Percentiles rank a stretch among this genome's conserved stretches.
phyloP scores from a whole-genome alignment of 2,888 invertebrate species.

The Dolichomitus sp. region DNA sequence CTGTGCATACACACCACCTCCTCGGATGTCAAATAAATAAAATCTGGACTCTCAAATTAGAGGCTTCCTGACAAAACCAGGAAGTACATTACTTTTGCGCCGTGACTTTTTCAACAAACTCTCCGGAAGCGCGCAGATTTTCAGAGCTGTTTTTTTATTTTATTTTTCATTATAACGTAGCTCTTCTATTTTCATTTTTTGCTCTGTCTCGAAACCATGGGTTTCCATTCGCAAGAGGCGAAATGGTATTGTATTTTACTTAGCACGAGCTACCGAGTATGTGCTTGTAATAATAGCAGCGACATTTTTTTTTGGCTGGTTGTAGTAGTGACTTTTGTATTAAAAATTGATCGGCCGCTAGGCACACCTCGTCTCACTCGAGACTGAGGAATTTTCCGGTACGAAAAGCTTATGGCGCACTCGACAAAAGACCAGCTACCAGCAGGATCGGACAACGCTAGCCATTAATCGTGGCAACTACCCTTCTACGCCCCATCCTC shows the following conservation, averaged over 20 bases:
- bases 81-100: constrained; percentile 75
- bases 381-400: constrained; percentile 54
- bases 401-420: constrained; percentile 69
- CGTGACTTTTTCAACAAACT: constrained; percentile 33
- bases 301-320: not conserved
- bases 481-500: constrained; percentile 14
- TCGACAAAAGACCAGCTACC: constrained; percentile 59
- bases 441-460: constrained; percentile 67
- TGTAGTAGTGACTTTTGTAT: not conserved
- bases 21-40: constrained; percentile 73
- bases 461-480: constrained; percentile 76
- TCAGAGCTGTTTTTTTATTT: constrained; percentile 17
- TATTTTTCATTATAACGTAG: constrained; percentile 26
- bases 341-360: not conserved
- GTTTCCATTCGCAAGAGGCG: not conserved
- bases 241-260: not conserved
- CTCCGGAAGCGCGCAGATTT: constrained; percentile 27
- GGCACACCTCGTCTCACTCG: constrained; percentile 6
- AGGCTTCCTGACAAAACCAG: constrained; percentile 77
- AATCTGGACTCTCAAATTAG: constrained; percentile 75
- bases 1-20: constrained; percentile 35
- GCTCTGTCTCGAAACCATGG: not conserved
- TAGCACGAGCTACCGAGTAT: not conserved
- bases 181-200: constrained; percentile 7
- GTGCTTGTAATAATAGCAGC: not conserved